These are phyloP conservation scores for Cordilura impudica DNA, from an alignment of 2,888 invertebrate genomes.

Conservation along the genomic window DNA sequence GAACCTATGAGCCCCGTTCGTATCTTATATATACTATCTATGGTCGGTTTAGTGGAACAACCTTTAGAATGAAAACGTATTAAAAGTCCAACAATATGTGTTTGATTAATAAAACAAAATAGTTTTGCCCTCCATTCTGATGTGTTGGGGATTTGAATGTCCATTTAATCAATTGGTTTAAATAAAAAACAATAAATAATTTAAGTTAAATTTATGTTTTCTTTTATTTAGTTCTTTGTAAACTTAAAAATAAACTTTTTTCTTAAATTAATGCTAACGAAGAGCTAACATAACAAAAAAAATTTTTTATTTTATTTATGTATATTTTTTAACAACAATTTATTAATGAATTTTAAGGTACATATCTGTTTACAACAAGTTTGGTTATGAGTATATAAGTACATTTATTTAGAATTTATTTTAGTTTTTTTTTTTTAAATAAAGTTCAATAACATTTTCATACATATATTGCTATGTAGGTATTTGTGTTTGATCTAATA, in stretches of 20 bases:
- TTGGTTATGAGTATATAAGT: not conserved
- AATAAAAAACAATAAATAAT: slow-evolving; percentile 10
- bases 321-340: slow-evolving; percentile 18
- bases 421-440: slow-evolving; percentile 11
- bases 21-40: too few relatives aligned
- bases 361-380: slow-evolving; percentile 28
- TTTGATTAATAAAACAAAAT: not conserved
- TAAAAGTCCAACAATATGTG: not conserved
- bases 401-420: not conserved
- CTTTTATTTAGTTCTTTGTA: slow-evolving; percentile 8
- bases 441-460: slow-evolving; percentile 49
- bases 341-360: not conserved
- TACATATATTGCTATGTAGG: slow-evolving; percentile 7
- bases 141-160: not conserved
- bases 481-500: not conserved
- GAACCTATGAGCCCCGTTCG: too few relatives aligned
- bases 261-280: slow-evolving; percentile 37
- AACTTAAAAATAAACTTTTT: slow-evolving; percentile 17
- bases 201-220: not conserved
- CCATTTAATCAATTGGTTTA: not conserved
- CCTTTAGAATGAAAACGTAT: not conserved
- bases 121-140: not conserved
- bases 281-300: slow-evolving; percentile 57
- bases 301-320: slow-evolving; percentile 11
- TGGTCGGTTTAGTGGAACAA: too few relatives aligned